Evolutionary conservation across 1,140 invertebrate species (phyloP).

Genomic region (Caenorhabditis remanei): DNA sequence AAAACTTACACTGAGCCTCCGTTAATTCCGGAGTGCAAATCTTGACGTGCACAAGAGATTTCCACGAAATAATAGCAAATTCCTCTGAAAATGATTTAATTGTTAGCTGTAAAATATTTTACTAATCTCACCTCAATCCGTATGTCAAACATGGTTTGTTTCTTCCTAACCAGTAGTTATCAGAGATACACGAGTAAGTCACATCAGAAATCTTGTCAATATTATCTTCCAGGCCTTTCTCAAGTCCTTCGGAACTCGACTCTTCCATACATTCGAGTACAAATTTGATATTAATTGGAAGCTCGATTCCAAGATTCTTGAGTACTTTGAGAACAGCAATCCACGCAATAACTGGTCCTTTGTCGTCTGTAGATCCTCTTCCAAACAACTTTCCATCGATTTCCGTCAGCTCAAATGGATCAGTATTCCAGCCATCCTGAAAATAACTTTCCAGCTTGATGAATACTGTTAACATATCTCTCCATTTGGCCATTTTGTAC

Average conservation of each 20-base stretch:
- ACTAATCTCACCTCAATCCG: conserved; percentile 83
- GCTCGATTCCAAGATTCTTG: conserved; percentile 82
- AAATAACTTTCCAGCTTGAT: background rate
- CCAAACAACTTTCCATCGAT: conserved; percentile 92
- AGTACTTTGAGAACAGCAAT: conserved; percentile 91
- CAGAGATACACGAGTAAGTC: conserved; percentile 96
- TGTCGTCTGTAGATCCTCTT: conserved; percentile 92
- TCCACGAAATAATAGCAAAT: conserved; percentile 92
- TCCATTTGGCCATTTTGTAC: background rate
- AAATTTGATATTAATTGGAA: conserved; percentile 93
- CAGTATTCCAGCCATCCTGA: conserved; percentile 93
- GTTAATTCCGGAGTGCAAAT: conserved; percentile 94
- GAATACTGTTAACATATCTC: background rate
- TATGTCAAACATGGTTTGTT: conserved; percentile 97
- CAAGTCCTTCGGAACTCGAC: conserved; percentile 92
- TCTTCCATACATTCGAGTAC: conserved; percentile 97
- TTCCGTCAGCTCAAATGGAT: conserved; percentile 91
- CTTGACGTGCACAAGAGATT: conserved; percentile 89
- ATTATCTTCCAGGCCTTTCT: conserved; percentile 85
- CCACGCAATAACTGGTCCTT: conserved; percentile 88
- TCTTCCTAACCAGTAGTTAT: conserved; percentile 98
- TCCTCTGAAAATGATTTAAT: conserved; percentile 81
- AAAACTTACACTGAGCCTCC: conserved; percentile 84
- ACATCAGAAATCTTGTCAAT: conserved; percentile 84
- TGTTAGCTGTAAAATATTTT: background rate